Evolutionary conservation across 1,140 invertebrate species (phyloP), one percentile per base, ranked within the genome.

Genomic region (Apis cerana): DNA sequence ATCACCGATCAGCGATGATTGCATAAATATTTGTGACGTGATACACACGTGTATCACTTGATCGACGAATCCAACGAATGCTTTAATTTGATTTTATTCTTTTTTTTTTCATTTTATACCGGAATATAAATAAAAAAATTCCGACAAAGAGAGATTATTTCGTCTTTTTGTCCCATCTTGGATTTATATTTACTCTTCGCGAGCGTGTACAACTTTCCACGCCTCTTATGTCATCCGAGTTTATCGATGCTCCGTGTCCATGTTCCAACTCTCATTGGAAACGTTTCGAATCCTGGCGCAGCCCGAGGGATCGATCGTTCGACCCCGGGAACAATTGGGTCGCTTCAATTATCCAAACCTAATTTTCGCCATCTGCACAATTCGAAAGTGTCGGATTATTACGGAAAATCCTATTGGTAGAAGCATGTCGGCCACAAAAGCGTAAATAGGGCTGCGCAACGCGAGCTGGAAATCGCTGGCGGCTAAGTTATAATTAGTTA

Each of bases 331-430:
- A 71, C 86, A 88, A 88, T 88, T 82, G 75, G 82, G 82, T 82
- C 85, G 86, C 72, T 85, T 87, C 85, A 88, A 88, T 88, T 88
- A 87, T 82, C 74, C 75, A 87, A 88, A 88, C 78, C 79, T 65
- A 88, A 87, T 88, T 88, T 87, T 88, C 85, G 72, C 75, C 85
- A 86, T 76, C 67, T 80, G 81, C 77, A 21, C 82, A 61, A 78
- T 74, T 52, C 76, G 82, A 87, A 87, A 87, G 61, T 67, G 64
- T 75, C 50, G 61, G 56, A 83, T 86, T 72, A 86, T 86, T 62
- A 69, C 59, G 76, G 70, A 61, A 87, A 84, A 84, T 80, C 58
- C 72, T 69, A 69, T 76, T 64, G 72, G 52, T 61, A 68, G 33
- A 21, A 58, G 19, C 56, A 23, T 3, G 69, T 15, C 56, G 21